Conservation (phyloP, 2,113 vertebrate genomes). For the Calonectris borealis region DNA sequence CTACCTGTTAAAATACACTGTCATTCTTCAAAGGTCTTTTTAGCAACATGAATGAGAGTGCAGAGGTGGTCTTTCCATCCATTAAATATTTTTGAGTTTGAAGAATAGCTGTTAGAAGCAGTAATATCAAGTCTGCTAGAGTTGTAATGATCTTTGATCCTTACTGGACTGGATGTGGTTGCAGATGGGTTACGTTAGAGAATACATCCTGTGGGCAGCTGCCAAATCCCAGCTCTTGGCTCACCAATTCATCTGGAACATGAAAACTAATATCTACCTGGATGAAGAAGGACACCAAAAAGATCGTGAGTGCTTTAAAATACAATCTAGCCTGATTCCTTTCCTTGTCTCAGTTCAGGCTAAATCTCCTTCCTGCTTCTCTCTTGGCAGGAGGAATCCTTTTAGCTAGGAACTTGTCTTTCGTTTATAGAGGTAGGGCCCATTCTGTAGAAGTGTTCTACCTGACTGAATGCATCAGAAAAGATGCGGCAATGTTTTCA, state of each 20-base stretch:
- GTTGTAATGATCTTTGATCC: background rate
- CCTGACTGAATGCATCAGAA: background rate
- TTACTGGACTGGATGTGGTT: background rate
- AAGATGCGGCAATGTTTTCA: background rate
- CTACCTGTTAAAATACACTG: background rate
- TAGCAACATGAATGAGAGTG: background rate
- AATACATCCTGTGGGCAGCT: conserved; percentile 96
- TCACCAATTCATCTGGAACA: conserved; percentile 99
- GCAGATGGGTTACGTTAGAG: conserved; percentile 96
- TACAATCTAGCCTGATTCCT: background rate
- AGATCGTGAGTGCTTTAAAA: conserved; percentile 83
- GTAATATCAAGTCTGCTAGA: background rate
- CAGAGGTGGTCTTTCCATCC: background rate
- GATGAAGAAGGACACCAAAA: conserved; percentile 93
- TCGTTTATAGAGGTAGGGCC: background rate
- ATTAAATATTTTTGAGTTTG: background rate
- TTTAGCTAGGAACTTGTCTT: background rate
- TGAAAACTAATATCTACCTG: conserved; percentile 95
- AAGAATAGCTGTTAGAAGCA: background rate
- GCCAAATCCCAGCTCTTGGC: conserved; percentile 94
- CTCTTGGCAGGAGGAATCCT: background rate
- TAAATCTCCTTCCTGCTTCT: background rate
- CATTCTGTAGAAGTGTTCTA: background rate
- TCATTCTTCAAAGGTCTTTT: background rate
- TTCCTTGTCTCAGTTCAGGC: background rate